Evolutionary conservation across 2,797 vertebrate species (phyloP).

Genomic region (Choloepus didactylus): DNA sequence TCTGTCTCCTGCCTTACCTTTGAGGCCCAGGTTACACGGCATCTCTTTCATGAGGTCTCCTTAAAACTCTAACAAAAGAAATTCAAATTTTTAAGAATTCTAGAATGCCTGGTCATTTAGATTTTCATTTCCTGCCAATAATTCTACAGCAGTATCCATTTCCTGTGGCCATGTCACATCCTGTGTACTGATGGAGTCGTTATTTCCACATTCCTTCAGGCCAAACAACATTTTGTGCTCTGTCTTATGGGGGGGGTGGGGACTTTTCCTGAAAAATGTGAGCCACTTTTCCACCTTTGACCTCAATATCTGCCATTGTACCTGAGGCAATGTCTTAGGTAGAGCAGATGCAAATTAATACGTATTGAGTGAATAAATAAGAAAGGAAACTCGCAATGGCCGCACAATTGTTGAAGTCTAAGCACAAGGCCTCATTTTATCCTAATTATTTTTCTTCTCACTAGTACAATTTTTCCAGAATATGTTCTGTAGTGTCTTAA

Average conservation of each 20-base stretch:
- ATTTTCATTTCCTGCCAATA: not conserved
- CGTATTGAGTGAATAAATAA: conserved; percentile 21
- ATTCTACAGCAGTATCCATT: not conserved
- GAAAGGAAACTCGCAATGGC: not conserved
- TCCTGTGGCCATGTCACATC: not conserved
- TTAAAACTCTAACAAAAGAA: not conserved
- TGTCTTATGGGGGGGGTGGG: not conserved
- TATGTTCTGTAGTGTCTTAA: not conserved
- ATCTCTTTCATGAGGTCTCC: not conserved
- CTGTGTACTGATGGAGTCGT: not conserved
- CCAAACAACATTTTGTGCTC: not conserved
- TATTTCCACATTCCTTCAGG: not conserved
- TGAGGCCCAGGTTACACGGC: not conserved
- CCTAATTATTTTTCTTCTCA: conserved; percentile 43
- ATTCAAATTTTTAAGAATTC: not conserved
- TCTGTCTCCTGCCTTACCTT: not conserved
- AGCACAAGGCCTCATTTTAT: conserved; percentile 5
- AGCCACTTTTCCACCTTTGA: not conserved
- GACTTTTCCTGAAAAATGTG: not conserved
- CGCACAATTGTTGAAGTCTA: not conserved
- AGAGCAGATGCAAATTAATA: not conserved
- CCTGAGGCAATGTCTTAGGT: not conserved
- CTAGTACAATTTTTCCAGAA: not conserved
- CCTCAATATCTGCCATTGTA: not conserved
- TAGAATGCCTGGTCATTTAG: not conserved